Evolutionary conservation across 2,888 invertebrate species (phyloP).

Genomic region (Plutella xylostella): DNA sequence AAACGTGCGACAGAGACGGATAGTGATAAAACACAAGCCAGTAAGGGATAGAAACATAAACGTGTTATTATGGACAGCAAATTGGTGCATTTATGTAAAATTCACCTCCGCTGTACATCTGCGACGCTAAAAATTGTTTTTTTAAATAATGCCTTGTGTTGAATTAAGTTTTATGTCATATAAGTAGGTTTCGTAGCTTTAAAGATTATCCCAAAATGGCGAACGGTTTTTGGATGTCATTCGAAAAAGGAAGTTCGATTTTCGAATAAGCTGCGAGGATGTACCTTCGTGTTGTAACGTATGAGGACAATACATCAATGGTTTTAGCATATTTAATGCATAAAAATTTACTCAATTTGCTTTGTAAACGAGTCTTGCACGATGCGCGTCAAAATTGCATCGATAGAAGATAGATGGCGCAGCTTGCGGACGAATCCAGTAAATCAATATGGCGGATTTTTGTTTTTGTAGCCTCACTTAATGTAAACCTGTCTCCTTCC

Average conservation of each 20-base stretch:
- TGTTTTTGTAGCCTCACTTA: too few species aligned
- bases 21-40: conserved; percentile 19
- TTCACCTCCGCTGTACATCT: conserved; percentile 34
- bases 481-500: too few species aligned
- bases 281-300: too few species aligned
- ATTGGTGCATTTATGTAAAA: conserved; percentile 51
- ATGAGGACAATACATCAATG: conserved; percentile 14
- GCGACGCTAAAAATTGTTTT: conserved; percentile 25
- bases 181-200: conserved; percentile 19
- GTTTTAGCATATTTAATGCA: conserved; percentile 15
- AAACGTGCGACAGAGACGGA: conserved; percentile 25
- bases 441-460: conserved; percentile 43
- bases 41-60: conserved; percentile 27
- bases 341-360: conserved; percentile 19
- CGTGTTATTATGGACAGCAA: conserved; percentile 45
- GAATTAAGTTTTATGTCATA: conserved; percentile 32
- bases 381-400: conserved; percentile 24
- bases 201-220: conserved; percentile 6
- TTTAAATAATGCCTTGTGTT: conserved; percentile 22
- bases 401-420: conserved; percentile 34
- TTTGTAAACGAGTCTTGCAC: conserved; percentile 6
- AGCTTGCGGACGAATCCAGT: conserved; percentile 31
- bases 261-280: too few species aligned
- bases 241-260: too few species aligned
- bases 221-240: too few species aligned